phyloP scores from a whole-genome alignment of 2,113 vertebrate species.

The rabbit (Oryctolagus cuniculus) region mOryCun1.1 NC_091433.1:104336501-104337000 shows the following conservation, averaged over 20 bases:
- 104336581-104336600: neutral
- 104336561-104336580: neutral
- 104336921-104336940: no score
- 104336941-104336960: neutral
- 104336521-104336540: neutral
- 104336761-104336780: no score
- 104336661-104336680: neutral
- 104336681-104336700: neutral
- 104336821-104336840: no score
- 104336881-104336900: neutral
- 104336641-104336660: neutral
- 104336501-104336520: neutral
- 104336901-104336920: no score
- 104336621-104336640: neutral
- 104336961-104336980: neutral
- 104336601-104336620: neutral
- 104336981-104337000: neutral
- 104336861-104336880: neutral
- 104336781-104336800: no score
- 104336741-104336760: neutral
- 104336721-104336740: neutral
- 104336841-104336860: neutral
- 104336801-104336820: no score
- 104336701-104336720: neutral
- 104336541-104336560: no score